Conservation (phyloP, 2,888 invertebrate genomes). For the Thecocarcelia acutangulata region DNA sequence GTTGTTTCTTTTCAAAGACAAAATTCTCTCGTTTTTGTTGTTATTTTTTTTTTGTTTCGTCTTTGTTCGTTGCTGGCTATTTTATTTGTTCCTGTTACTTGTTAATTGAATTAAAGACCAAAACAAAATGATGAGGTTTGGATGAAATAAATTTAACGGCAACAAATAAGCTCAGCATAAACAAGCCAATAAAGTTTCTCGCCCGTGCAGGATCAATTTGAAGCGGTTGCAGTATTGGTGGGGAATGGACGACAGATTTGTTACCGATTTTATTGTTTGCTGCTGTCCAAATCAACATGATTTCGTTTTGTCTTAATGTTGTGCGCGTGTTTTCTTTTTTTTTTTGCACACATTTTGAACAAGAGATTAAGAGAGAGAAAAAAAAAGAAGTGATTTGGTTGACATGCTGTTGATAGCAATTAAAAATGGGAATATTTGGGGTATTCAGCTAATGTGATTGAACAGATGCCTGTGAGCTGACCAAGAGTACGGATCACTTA, state of each 20-base stretch:
- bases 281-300: conserved; percentile 20
- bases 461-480: too few relatives aligned
- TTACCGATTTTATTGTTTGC: conserved; percentile 37
- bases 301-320: conserved; percentile 39
- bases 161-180: conserved; percentile 1
- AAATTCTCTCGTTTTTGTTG: background rate
- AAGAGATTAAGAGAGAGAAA: background rate
- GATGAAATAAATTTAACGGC: conserved; percentile 9
- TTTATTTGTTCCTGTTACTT: conserved; percentile 51
- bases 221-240: conserved; percentile 8
- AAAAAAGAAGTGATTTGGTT: conserved; percentile 9
- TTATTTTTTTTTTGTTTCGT: conserved; percentile 21
- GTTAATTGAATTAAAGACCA: conserved; percentile 64
- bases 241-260: conserved; percentile 10
- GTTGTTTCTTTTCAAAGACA: background rate
- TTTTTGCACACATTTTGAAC: conserved; percentile 16
- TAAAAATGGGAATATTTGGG: conserved; percentile 6
- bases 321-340: too few relatives aligned
- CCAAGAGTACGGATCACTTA: too few relatives aligned
- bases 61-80: conserved; percentile 8
- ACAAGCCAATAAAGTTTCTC: conserved; percentile 29
- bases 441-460: background rate
- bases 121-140: conserved; percentile 11
- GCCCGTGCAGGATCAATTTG: conserved; percentile 3
- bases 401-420: background rate